Conservation (phyloP, 2,113 vertebrate species). For the Peromyscus leucopus region DNA sequence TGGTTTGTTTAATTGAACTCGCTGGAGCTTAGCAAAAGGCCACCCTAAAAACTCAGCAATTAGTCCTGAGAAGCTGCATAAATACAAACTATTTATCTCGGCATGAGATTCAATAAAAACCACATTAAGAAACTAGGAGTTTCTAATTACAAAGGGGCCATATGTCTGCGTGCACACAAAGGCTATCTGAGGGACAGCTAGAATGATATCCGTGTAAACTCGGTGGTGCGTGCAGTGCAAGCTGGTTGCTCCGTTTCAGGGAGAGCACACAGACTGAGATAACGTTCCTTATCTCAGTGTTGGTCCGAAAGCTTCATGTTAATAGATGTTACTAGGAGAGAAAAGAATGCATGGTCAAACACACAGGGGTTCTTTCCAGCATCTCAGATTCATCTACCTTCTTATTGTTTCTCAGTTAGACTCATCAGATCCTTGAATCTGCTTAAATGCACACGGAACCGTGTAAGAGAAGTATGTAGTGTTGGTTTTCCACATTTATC, state of each 20-base stretch:
- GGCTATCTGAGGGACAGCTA: not conserved
- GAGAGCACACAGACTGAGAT: not conserved
- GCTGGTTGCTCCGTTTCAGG: not conserved
- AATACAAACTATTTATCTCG: slow-evolving; percentile 75
- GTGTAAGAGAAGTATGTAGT: not conserved
- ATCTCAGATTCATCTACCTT: not conserved
- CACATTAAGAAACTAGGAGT: slow-evolving; percentile 51
- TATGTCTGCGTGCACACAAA: slow-evolving; percentile 18
- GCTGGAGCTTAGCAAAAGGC: slow-evolving; percentile 58
- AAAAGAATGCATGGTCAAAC: not conserved
- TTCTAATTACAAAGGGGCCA: slow-evolving; percentile 59
- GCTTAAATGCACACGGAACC: not conserved
- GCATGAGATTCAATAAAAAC: slow-evolving; percentile 67
- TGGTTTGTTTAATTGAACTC: slow-evolving; percentile 65
- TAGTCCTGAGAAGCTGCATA: slow-evolving; percentile 64
- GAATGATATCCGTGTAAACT: not conserved
- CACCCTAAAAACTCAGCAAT: slow-evolving; percentile 68
- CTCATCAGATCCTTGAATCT: slow-evolving; percentile 1
- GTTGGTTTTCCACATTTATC: not conserved
- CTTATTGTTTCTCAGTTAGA: not conserved
- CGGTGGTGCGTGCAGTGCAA: not conserved
- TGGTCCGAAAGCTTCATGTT: slow-evolving; percentile 46
- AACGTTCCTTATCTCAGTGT: not conserved
- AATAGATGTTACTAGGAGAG: not conserved
- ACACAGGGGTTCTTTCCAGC: not conserved